phyloP scores from a whole-genome alignment of 2,113 vertebrate species.

The Aix galericulata region DNA sequence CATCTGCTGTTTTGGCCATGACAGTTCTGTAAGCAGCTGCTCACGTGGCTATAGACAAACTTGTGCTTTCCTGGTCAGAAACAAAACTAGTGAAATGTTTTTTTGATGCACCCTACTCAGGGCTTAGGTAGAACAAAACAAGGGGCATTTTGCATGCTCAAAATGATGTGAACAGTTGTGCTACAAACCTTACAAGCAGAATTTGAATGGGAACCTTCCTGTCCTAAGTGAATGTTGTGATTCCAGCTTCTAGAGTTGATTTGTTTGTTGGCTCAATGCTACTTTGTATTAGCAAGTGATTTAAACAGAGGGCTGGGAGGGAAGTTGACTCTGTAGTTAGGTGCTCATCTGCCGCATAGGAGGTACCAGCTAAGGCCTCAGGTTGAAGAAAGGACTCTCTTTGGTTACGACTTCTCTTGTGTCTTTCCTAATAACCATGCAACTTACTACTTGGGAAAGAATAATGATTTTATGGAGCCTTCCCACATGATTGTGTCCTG shows the following conservation, averaged over 20 bases:
- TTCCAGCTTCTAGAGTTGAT: background rate
- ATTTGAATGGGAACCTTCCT: fast-evolving
- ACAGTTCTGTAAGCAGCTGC: background rate
- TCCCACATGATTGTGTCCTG: background rate
- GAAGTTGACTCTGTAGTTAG: background rate
- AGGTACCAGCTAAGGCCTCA: background rate
- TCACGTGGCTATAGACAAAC: background rate
- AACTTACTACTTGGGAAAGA: background rate
- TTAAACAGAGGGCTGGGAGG: fast-evolving
- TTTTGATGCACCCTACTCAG: background rate
- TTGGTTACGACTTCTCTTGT: background rate
- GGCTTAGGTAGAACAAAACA: background rate
- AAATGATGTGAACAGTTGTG: background rate
- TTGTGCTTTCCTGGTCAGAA: background rate
- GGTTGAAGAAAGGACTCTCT: background rate
- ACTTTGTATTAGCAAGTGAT: background rate
- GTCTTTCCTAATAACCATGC: background rate
- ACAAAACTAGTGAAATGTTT: background rate
- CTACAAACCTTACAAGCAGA: background rate
- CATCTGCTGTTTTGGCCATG: background rate
- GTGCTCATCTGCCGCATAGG: background rate
- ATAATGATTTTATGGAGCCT: background rate
- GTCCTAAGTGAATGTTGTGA: background rate
- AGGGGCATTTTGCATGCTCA: background rate
- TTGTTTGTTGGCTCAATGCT: background rate